Evolutionary conservation across 2,797 vertebrate genomes (phyloP), one percentile per base, ranked within the genome.

Genomic region (Protosalanx chinensis): DNA sequence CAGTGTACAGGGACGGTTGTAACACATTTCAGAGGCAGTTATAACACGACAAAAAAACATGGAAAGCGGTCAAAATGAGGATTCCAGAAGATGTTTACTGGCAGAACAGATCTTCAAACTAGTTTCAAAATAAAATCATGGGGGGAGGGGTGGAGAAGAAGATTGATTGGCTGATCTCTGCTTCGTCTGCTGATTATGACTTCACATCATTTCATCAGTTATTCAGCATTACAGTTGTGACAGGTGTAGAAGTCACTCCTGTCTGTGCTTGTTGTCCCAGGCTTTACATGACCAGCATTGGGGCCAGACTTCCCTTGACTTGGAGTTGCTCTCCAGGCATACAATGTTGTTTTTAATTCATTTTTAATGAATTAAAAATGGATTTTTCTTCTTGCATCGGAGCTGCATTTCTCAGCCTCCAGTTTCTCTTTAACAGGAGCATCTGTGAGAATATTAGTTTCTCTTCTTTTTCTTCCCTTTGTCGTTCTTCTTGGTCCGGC

Each of bases 211-310:
- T 27, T 27, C 23, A 27, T 27, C 23, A 27, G 23, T 27, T 27
- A 35, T 35, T 35, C 33, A 35, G 33, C 23, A 27, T 35, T 7
- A 35, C 33, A 35, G 4, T 35, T 63, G 46, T 64, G 62, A 27
- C n/a, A 73, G 51, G 72, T 62, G 58, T 73, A 63, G 33, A 68
- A 51, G 35, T 61, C 66, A 20, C 33, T 35, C 33, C 33, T 6
- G 33, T 35, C 33, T 51, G 46, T 69, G 32, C 67, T 69, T 35
- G 46, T 69, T 66, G 63, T 60, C 46, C 59, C 72, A 63, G 46
- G 46, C 59, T 74, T 64, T 69, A 56, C 51, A 56, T 56, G 51
- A 37, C 72, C 72, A 57, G 67, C 59, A 68, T 51, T 73, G 65
- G 18, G 68, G 41, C 72, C 58, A 64, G 12, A 68, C 57, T 58